A percentile compares a stretch with the other conserved stretches of the same genome.
Conservation (phyloP, 2,888 invertebrate species). For the Drosophila paramelanica region DNA sequence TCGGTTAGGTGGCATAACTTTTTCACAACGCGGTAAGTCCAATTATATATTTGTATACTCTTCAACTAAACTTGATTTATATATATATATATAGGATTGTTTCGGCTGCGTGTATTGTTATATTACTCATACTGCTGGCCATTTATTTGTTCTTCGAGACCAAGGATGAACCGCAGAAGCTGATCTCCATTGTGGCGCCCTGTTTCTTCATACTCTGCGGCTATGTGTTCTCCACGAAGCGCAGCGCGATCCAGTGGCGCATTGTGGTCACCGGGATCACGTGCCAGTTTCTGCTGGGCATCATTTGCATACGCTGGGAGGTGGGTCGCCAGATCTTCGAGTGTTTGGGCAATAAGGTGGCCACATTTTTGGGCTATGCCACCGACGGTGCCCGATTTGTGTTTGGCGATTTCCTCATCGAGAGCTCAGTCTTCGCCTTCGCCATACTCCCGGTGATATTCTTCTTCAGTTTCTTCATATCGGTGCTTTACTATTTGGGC, state of each 20-base stretch:
- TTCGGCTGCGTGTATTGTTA: conserved; percentile 84
- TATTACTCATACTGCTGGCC: conserved; percentile 86
- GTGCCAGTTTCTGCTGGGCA: conserved; percentile 93
- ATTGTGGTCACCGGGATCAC: conserved; percentile 92
- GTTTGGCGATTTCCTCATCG: conserved; percentile 90
- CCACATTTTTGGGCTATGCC: conserved; percentile 92
- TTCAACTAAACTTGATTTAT: too few relatives aligned
- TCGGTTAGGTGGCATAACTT: conserved; percentile 71
- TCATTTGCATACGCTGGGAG: conserved; percentile 94
- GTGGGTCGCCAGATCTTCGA: conserved; percentile 89
- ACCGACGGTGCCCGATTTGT: conserved; percentile 93
- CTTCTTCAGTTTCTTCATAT: conserved; percentile 96
- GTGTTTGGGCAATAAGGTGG: conserved; percentile 88
- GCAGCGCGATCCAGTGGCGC: conserved; percentile 89
- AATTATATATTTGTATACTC: too few relatives aligned
- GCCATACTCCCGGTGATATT: conserved; percentile 95
- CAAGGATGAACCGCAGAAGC: conserved; percentile 86
- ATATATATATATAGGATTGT: conserved; percentile 85
- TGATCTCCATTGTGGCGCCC: conserved; percentile 90
- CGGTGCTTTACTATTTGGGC: conserved; percentile 95
- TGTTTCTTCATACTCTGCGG: conserved; percentile 87
- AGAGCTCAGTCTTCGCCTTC: conserved; percentile 91
- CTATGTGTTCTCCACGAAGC: conserved; percentile 88
- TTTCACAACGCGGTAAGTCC: conserved; percentile 73
- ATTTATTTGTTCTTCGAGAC: conserved; percentile 89